Conservation (phyloP, 1,140 invertebrate genomes). For the Melipona quadrifasciata region DNA sequence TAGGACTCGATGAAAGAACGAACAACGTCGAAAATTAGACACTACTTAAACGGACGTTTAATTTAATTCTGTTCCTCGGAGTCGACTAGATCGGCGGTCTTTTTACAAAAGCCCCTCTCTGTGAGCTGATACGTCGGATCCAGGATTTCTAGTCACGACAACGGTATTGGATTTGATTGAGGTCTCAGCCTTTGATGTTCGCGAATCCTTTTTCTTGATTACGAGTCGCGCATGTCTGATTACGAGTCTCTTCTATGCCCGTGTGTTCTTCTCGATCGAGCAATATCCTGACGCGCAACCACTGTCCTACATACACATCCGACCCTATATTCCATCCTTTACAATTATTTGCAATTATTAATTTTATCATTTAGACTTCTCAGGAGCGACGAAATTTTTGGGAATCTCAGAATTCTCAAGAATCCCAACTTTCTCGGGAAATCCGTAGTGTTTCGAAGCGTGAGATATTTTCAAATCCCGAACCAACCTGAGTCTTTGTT, state of each 20-base stretch:
- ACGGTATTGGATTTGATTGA: constrained; percentile 41
- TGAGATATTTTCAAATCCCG: no score
- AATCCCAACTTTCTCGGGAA: no score
- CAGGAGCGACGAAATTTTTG: no score
- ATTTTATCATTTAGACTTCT: no score
- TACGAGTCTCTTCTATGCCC: no score
- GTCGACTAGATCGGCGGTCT: neutral
- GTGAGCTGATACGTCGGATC: constrained; percentile 8
- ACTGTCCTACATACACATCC: neutral
- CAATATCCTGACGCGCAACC: constrained; percentile 37
- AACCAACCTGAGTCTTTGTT: no score
- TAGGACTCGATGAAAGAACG: neutral
- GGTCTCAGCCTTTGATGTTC: constrained; percentile 53
- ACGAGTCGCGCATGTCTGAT: neutral
- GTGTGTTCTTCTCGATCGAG: neutral
- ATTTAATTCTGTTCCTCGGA: constrained; percentile 23
- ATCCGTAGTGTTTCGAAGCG: no score
- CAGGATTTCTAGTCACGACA: constrained; percentile 27
- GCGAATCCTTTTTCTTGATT: constrained; percentile 42
- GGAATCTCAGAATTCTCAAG: no score
- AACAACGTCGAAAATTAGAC: constrained; percentile 11
- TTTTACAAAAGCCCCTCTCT: constrained; percentile 7
- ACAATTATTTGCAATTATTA: no score
- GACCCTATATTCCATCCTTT: no score
- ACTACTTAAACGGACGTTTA: constrained; percentile 38